A percentile compares a stretch with the other conserved stretches of the same genome.
Evolutionary conservation across 1,140 invertebrate species (phyloP).

Genomic region (Geopemphigus sp.): DNA sequence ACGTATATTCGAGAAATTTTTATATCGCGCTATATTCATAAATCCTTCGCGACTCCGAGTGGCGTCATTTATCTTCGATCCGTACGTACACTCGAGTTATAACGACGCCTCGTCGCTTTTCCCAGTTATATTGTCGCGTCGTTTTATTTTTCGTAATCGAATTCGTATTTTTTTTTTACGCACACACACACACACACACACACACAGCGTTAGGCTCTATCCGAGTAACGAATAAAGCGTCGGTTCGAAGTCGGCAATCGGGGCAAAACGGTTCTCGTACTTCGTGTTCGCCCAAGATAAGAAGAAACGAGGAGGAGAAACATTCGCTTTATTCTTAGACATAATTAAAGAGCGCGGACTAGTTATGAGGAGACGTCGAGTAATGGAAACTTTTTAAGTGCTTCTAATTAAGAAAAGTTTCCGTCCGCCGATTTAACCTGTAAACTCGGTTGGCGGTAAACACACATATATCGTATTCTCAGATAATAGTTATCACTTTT

Average conservation of each 20-base stretch:
- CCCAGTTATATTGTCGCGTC: no score
- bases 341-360: conserved; percentile 13
- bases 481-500: conserved; percentile 22
- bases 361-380: neutral
- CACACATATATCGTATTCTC: no score
- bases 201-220: no score
- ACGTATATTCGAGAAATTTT: neutral
- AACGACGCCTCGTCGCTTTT: no score
- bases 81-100: no score
- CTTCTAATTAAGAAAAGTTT: conserved; percentile 44
- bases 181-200: no score
- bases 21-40: neutral
- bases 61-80: neutral
- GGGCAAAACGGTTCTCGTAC: neutral
- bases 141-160: no score
- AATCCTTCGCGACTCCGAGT: neutral
- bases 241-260: conserved; percentile 6
- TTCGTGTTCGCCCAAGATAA: conserved; percentile 8
- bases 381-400: conserved; percentile 31
- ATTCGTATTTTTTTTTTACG: no score
- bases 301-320: neutral
- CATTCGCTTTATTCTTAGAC: neutral
- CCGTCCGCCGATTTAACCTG: neutral
- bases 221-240: neutral
- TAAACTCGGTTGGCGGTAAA: conserved; percentile 15